These are phyloP conservation scores for Tonatia bakeri DNA, from an alignment of 2,113 vertebrate species.

Conservation along the genomic window DNA sequence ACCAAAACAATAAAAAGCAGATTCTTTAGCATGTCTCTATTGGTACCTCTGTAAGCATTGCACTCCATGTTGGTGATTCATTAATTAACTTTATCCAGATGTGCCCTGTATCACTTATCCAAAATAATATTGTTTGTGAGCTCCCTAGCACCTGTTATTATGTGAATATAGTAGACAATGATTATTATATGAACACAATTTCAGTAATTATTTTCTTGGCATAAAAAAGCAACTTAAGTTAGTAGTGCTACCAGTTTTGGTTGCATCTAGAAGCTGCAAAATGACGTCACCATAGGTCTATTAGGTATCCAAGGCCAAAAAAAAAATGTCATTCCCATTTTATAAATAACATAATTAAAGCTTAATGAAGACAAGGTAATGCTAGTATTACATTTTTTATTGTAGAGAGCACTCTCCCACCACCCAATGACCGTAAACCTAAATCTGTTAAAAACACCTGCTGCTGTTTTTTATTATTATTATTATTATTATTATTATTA, in stretches of 20 bases:
- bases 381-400: not conserved
- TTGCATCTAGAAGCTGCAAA: not conserved
- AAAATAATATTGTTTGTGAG: constrained; percentile 26
- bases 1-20: not conserved
- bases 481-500: not conserved
- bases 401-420: not conserved
- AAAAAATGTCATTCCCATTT: not conserved
- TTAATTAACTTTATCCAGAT: constrained; percentile 33
- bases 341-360: not conserved
- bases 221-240: constrained; percentile 1
- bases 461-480: not conserved
- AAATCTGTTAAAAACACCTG: not conserved
- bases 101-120: not conserved
- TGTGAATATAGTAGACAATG: not conserved
- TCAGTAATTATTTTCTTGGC: constrained; percentile 46
- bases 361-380: not conserved
- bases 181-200: constrained; percentile 14
- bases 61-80: not conserved
- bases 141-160: not conserved
- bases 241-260: not conserved
- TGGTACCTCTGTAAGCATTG: not conserved
- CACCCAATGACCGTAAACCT: not conserved
- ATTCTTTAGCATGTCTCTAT: not conserved
- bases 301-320: not conserved
- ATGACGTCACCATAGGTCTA: not conserved